Base-by-base conservation (phyloP, 2,113 vertebrate species). In the Aythya baeri region DNA sequence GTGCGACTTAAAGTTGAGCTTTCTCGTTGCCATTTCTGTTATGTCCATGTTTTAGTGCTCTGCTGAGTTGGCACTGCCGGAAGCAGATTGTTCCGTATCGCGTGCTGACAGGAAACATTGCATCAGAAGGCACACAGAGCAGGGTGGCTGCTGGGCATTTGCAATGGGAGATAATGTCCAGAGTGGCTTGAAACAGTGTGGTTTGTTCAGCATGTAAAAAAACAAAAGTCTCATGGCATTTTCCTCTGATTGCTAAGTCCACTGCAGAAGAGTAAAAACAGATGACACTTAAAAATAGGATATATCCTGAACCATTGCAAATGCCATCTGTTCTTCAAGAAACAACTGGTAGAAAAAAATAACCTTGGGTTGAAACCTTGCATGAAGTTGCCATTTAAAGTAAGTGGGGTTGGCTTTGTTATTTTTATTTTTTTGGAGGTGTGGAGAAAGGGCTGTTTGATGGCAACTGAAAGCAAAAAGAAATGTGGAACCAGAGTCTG, bases 221-320 rank as follows among this genome's bases (percentile, higher is more conserved):
- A 13, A 77, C 83, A 46, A 14, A 70, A 6, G 27, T 91, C 43
- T 55, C 8, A 4, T 68, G 86, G 76, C 54, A 68, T 95, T 86
- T 95, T 91, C 80, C 27, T 90, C 83, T 93, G 79, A 65, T 83
- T 90, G 76, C 85, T 72, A 73, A 90, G 95, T 95, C 94, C 94
- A 96, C 83, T 75, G 87, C 77, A 94, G 90, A 94, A 95, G 88
- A 94, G 43, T 74, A 85, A 88, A 96, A 91, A 89, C 76, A 92
- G 88, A 89, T 91, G 93, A 95, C 67, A 92, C 91, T 94, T 96
- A 97, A 96, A 97, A 96, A 97, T 96, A 97, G 95, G 75, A 63
- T 94, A 34, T 83, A 90, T 88, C 83, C 88, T 90, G 91, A 96
- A 84, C 90, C 58, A 71, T 94, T 88, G 70, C 90, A 93, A 91